Percentiles rank a stretch among this genome's conserved stretches.
phyloP scores from a whole-genome alignment of 2,797 vertebrate species.

The Enteromius paludinosus region DNA sequence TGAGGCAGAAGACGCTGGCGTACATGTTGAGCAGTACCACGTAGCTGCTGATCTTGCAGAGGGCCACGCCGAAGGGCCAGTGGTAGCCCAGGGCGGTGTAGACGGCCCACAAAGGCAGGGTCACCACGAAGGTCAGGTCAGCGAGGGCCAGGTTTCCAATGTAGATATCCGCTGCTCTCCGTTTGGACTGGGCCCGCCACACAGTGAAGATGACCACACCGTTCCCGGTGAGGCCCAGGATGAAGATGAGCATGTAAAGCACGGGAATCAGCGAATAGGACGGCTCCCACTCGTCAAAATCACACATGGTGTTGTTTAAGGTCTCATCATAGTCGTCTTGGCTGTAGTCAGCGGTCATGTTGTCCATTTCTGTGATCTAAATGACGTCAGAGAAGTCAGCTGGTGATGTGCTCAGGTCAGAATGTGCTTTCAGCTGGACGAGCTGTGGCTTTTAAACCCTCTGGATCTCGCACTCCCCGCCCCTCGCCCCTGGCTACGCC shows the following conservation, averaged over 20 bases:
- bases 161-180: slow-evolving; percentile 84
- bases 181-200: slow-evolving; percentile 81
- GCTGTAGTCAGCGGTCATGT: slow-evolving; percentile 66
- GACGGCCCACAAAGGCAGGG: slow-evolving; percentile 91
- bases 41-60: slow-evolving; percentile 91
- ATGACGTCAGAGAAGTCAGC: slow-evolving; percentile 8
- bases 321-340: slow-evolving; percentile 68
- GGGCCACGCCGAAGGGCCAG: slow-evolving; percentile 88
- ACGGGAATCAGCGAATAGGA: slow-evolving; percentile 85
- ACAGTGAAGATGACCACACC: slow-evolving; percentile 88
- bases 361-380: slow-evolving; percentile 53
- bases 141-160: slow-evolving; percentile 89
- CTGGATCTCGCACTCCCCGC: slow-evolving; percentile 42
- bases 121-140: slow-evolving; percentile 88
- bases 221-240: slow-evolving; percentile 88
- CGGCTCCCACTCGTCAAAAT: slow-evolving; percentile 80
- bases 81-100: slow-evolving; percentile 89
- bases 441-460: slow-evolving; percentile 71
- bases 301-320: slow-evolving; percentile 74
- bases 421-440: slow-evolving; percentile 59
- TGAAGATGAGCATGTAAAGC: slow-evolving; percentile 88
- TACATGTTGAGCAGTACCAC: slow-evolving; percentile 91
- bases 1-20: slow-evolving; percentile 92
- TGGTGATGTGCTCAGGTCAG: slow-evolving; percentile 58
- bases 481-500: slow-evolving; percentile 38